Evolutionary conservation across 1,140 invertebrate species (phyloP), one percentile per base, ranked within the genome.

Genomic region (Drosophila nigrodunni): DNA sequence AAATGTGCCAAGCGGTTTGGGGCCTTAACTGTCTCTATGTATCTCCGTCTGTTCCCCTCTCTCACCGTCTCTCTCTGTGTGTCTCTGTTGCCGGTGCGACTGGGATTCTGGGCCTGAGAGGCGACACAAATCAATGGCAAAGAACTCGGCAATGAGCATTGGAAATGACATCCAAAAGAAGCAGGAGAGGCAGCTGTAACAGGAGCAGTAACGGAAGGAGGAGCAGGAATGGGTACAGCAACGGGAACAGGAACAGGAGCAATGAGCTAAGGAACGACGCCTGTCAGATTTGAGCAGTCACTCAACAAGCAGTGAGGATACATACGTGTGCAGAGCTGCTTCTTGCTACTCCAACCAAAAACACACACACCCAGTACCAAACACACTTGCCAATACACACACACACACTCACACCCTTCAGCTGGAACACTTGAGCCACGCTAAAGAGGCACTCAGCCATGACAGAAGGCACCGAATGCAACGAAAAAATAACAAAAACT

Each of bases 211-310:
- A 67, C 13, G 34, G 18, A 2, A 39, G 39, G 34, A 57, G 37
- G 11, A 43, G 11, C 41, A 2, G 15, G 46, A 2, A 10, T 9
- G 8, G 52, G 35, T 4, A 13, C 2, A n/a, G 47, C 18, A 30
- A 30, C 25, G 6, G 25, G 25, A 30, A 2, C 25, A 25, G 25
- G 25, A 25, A 4, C 25, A 30, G 21, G 47, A 9, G 46, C 13
- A 37, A 18, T 6, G 34, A 37, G 13, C 37, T 35, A 13, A 25
- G 8, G 25, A 60, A 41, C 62, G 67, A 71, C 43, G 75, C 64
- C 75, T 70, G 73, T 74, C 77, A 80, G 83, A 88, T 88, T 87
- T 88, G 55, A 82, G 83, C 77, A 82, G 76, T 87, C 82, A 78
- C 70, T 86, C 67, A 78, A 61, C 52, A 41, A n/a, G 55, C 18